These are phyloP conservation scores for Neocrepidodera transversa DNA, from an alignment of 2,888 invertebrate species.

Conservation along the genomic window DNA sequence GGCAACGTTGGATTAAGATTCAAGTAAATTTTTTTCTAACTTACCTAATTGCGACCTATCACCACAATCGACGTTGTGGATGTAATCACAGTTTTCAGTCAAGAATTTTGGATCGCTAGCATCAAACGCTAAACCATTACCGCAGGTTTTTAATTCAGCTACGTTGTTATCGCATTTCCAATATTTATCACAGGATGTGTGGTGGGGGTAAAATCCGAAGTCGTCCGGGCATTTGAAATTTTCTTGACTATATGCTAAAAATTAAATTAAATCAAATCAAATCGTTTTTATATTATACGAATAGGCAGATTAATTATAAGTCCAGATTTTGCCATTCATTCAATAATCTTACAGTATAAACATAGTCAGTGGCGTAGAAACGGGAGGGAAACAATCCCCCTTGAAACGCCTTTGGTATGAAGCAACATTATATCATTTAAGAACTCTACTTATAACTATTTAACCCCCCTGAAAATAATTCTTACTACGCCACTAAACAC, in stretches of 20 bases:
- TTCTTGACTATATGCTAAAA: conserved; percentile 77
- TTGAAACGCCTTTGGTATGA: too few relatives aligned
- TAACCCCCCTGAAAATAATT: too few relatives aligned
- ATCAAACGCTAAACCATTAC: conserved; percentile 92
- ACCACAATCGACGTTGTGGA: conserved; percentile 93
- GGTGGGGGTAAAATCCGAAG: conserved; percentile 93
- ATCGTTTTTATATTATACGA: too few relatives aligned
- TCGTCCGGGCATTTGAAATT: conserved; percentile 93
- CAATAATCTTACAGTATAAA: too few relatives aligned
- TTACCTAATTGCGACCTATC: conserved; percentile 85
- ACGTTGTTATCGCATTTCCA: conserved; percentile 93
- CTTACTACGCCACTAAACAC: too few relatives aligned
- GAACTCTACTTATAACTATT: too few relatives aligned
- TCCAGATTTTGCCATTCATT: background rate
- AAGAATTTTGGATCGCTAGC: conserved; percentile 87
- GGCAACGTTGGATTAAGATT: too few relatives aligned
- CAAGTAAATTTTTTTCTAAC: too few relatives aligned
- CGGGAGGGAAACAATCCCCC: too few relatives aligned
- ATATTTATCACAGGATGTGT: conserved; percentile 90
- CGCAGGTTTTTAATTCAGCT: conserved; percentile 90
- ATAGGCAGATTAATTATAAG: too few relatives aligned
- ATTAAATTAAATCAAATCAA: conserved; percentile 40
- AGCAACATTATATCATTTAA: too few relatives aligned
- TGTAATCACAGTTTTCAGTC: conserved; percentile 94
- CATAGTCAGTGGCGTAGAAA: too few relatives aligned